A percentile compares a stretch with the other conserved stretches of the same genome.
Evolutionary conservation across 2,888 invertebrate genomes (phyloP).

Genomic region (Linnaemya vulpina): DNA sequence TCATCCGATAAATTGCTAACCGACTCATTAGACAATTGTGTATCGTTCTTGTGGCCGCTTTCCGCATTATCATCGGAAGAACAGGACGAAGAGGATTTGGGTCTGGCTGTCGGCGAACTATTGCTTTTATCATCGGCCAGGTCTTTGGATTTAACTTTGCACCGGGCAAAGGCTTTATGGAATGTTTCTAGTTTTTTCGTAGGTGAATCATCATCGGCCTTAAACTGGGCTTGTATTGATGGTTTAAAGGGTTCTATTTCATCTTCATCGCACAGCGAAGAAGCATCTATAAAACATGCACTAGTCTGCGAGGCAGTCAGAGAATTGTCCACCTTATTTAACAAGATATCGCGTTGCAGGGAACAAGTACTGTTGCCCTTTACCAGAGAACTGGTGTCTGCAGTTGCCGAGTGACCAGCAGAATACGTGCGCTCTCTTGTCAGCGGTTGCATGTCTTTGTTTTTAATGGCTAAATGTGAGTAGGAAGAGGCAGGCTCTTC

Average conservation of each 20-base stretch:
- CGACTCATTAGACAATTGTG: slow-evolving; percentile 73
- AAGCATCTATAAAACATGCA: slow-evolving; percentile 91
- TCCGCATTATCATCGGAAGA: slow-evolving; percentile 76
- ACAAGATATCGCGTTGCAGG: slow-evolving; percentile 72
- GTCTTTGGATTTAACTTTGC: slow-evolving; percentile 76
- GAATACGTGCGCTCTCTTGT: slow-evolving; percentile 74
- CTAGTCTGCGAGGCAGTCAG: slow-evolving; percentile 78
- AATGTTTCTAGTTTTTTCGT: slow-evolving; percentile 80
- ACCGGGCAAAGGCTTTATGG: slow-evolving; percentile 82
- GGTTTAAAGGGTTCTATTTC: slow-evolving; percentile 82
- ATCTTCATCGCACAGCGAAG: slow-evolving; percentile 88
- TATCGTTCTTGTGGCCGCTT: slow-evolving; percentile 70
- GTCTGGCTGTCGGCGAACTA: slow-evolving; percentile 23
- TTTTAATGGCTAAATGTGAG: slow-evolving; percentile 36
- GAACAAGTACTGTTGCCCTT: slow-evolving; percentile 76
- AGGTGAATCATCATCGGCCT: slow-evolving; percentile 74
- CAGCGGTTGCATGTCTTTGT: slow-evolving; percentile 67
- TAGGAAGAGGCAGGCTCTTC: slow-evolving; percentile 56
- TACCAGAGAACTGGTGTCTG: slow-evolving; percentile 74
- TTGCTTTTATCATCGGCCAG: slow-evolving; percentile 43
- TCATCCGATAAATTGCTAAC: slow-evolving; percentile 81
- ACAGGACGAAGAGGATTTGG: slow-evolving; percentile 74
- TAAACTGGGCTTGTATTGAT: slow-evolving; percentile 50
- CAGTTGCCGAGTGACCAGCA: slow-evolving; percentile 72
- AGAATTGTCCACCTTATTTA: slow-evolving; percentile 76